These are phyloP conservation scores for Geotria australis DNA, from an alignment of 2,797 vertebrate genomes.

Conservation along the genomic window DNA sequence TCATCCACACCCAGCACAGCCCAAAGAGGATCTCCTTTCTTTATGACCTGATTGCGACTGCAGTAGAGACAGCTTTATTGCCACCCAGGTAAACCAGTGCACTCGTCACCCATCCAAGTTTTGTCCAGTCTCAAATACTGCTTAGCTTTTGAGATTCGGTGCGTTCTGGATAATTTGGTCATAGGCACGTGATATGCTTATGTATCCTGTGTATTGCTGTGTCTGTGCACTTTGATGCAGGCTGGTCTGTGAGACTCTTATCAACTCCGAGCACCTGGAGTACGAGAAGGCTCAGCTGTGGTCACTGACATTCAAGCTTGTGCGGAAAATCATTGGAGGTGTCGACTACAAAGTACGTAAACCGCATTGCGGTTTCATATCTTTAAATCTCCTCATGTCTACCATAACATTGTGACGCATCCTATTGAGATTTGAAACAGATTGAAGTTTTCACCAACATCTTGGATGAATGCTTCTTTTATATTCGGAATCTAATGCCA, in stretches of 20 bases:
- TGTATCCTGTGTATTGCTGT: neutral
- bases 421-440: no score
- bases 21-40: conserved; percentile 94
- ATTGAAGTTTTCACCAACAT: no score
- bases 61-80: conserved; percentile 65
- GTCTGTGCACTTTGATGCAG: conserved; percentile 11
- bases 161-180: no score
- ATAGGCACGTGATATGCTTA: no score
- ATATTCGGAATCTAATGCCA: no score
- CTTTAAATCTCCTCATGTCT: no score
- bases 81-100: conserved; percentile 40
- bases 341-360: conserved; percentile 76
- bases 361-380: no score
- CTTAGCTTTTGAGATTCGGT: no score
- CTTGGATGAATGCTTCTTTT: no score
- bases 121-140: no score
- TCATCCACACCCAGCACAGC: conserved; percentile 80
- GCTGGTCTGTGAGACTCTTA: conserved; percentile 72
- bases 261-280: conserved; percentile 62
- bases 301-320: conserved; percentile 69
- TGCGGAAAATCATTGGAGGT: conserved; percentile 87
- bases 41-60: conserved; percentile 85
- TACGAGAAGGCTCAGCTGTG: conserved; percentile 91
- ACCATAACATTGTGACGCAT: no score
- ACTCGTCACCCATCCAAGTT: neutral